A percentile compares a stretch with the other conserved stretches of the same genome.
Evolutionary conservation across 2,888 invertebrate genomes (phyloP).

Genomic region (Siphlonurus alternatus): DNA sequence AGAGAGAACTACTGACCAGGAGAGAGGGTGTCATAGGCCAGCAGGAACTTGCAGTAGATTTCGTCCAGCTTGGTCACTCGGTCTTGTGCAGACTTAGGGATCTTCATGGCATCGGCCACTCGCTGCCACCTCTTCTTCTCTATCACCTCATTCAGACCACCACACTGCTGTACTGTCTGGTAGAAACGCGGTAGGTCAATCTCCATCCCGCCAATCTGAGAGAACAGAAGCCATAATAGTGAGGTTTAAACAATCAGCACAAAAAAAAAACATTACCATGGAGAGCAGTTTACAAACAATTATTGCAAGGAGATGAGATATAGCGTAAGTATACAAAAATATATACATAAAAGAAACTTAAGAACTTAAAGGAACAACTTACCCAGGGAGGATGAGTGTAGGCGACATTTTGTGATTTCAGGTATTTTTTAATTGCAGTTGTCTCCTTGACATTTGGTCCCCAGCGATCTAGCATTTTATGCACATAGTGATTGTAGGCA

Average conservation of each 20-base stretch:
- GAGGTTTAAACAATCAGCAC: background rate
- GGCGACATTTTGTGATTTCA: constrained; percentile 57
- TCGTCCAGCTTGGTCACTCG: constrained; percentile 69
- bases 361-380: too few relatives aligned
- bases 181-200: constrained; percentile 74
- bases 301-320: too few relatives aligned
- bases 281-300: background rate
- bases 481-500: constrained; percentile 77
- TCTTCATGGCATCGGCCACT: constrained; percentile 76
- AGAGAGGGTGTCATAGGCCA: constrained; percentile 75
- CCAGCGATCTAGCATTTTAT: constrained; percentile 76
- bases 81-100: constrained; percentile 61
- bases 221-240: constrained; percentile 15
- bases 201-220: constrained; percentile 76
- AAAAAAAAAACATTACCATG: background rate
- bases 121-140: constrained; percentile 77
- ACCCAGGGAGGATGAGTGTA: constrained; percentile 64
- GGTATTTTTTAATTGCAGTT: constrained; percentile 66
- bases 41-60: constrained; percentile 76
- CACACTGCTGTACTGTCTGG: constrained; percentile 65
- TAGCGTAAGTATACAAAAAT: too few relatives aligned
- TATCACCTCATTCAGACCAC: constrained; percentile 72
- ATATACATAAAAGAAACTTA: too few relatives aligned
- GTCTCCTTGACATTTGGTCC: constrained; percentile 73
- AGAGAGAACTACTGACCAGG: constrained; percentile 39